Evolutionary conservation across 2,888 invertebrate genomes (phyloP).

Genomic region (Melipona beecheii): DNA sequence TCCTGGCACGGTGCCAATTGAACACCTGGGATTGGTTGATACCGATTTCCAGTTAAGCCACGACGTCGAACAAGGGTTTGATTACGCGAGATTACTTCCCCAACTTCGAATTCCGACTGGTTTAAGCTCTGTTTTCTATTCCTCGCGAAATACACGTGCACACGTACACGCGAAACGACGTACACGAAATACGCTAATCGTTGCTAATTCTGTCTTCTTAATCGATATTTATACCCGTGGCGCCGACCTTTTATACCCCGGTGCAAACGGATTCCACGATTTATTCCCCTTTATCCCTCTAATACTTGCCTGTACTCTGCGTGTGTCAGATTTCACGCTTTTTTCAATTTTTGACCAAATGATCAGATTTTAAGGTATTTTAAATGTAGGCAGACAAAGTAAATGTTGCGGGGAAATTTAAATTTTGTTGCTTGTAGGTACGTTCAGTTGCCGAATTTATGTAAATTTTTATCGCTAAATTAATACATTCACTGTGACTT

Average conservation of each 20-base stretch:
- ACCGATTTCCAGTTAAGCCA: constrained; percentile 65
- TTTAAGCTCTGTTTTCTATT: constrained; percentile 54
- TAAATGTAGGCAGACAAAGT: no score
- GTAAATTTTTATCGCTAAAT: background rate
- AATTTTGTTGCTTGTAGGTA: background rate
- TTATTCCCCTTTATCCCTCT: background rate
- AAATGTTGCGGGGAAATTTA: background rate
- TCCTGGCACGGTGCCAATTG: constrained; percentile 69
- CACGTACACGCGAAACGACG: background rate
- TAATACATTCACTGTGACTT: background rate
- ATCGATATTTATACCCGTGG: constrained; percentile 8
- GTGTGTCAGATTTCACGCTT: no score
- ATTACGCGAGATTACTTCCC: constrained; percentile 64
- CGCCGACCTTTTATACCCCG: background rate
- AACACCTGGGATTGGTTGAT: constrained; percentile 71
- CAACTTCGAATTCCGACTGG: constrained; percentile 42
- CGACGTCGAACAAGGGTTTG: constrained; percentile 54
- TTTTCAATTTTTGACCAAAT: no score
- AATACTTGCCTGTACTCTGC: background rate
- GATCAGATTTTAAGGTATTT: no score
- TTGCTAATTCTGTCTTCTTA: constrained; percentile 12
- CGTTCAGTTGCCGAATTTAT: background rate
- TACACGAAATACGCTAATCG: constrained; percentile 44
- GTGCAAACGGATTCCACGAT: background rate
- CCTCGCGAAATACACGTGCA: constrained; percentile 14